Base-by-base conservation (phyloP, 2,797 vertebrate species). In the Tolypeutes matacus region DNA sequence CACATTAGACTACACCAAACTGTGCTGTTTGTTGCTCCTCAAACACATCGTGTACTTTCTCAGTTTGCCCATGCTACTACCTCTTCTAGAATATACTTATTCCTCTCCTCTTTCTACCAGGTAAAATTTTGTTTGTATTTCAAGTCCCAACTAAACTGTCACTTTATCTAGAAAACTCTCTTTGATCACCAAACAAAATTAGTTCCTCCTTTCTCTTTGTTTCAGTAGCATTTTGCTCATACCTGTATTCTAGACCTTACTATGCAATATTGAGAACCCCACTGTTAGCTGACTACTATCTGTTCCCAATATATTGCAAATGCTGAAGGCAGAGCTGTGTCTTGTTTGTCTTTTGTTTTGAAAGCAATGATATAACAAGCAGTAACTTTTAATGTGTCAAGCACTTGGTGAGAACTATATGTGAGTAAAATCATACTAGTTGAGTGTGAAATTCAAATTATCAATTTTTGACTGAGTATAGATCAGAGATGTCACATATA, bases 371-470 rank as follows among this genome's bases (percentile, higher is more conserved):
- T 31, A 5, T 17, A 86, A 34, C 51, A 29, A n/a, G 42, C 49
- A 34, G n/a, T 81, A 85, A n/a, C 51, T 64, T 91, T 94, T 60
- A 86, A 76, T 58, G n/a, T 86, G 23, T 10, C 36, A 70, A 39
- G 12, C 17, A 27, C 23, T 95, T 62, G 39, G 39, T 39, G 39
- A 92, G 85, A 80, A 65, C 70, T 58, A 0, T 29, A 36, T 60
- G n/a, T 86, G 49, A 85, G 69, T 86, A 39, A 84, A 89, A 13
- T 89, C 42, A 58, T 53, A n/a, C 62, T 82, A 81, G 36, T 64
- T 12, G 85, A 65, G 23, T 86, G n/a, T 88, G 65, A 95, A 95
- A 75, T 93, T 93, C 62, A 83, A 72, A 91, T 83, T 83, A 60
- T 25, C 2, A 51, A 51, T 90, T 53, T 80, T 73, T 80, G 51